phyloP scores from a whole-genome alignment of 1,140 invertebrate species.

The Chironomus tepperi region DNA sequence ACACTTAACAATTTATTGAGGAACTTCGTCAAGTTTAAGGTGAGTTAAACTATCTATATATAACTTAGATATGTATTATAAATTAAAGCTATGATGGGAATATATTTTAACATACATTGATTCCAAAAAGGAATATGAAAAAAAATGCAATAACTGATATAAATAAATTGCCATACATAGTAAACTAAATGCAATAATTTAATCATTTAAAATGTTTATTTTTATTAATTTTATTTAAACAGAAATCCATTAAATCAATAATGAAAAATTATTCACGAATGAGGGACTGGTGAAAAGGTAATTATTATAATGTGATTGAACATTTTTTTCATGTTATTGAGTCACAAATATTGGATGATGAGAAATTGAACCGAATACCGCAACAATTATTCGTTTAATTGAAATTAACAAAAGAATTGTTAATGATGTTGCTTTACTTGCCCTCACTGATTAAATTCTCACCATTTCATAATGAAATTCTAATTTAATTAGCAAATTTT shows the following conservation, averaged over 20 bases:
- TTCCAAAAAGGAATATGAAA: not conserved
- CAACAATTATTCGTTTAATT: constrained; percentile 16
- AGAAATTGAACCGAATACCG: constrained; percentile 20
- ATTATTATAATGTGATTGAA: not conserved
- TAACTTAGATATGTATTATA: not conserved
- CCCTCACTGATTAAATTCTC: constrained; percentile 18
- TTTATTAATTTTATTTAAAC: not conserved
- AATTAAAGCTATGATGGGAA: not conserved
- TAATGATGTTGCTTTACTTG: constrained; percentile 24
- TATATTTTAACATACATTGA: constrained; percentile 18
- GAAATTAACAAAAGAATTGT: constrained; percentile 10
- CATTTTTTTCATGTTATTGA: not conserved
- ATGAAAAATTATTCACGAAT: not conserved
- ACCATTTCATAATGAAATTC: not conserved
- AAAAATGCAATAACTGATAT: not conserved
- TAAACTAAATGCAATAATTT: not conserved
- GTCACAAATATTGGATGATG: not conserved
- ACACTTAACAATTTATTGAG: too few species aligned
- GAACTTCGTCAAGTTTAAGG: too few species aligned
- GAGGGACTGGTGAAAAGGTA: not conserved
- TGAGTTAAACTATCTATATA: too few species aligned
- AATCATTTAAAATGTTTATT: not conserved
- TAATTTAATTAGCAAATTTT: not conserved
- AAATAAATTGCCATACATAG: not conserved
- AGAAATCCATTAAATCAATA: not conserved